phyloP scores from a whole-genome alignment of 2,888 invertebrate genomes.

The Xanthia togata region DNA sequence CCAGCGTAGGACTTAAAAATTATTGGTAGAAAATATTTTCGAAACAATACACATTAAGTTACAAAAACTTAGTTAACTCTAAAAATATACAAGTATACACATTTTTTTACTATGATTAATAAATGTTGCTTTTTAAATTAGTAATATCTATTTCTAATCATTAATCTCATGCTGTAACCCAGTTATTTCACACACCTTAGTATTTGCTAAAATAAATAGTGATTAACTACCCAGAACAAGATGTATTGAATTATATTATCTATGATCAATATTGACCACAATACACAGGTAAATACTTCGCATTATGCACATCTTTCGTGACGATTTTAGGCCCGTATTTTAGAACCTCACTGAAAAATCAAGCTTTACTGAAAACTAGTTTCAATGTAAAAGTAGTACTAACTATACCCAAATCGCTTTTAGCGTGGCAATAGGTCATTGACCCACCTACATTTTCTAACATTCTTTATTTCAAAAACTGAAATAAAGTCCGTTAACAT shows the following conservation, averaged over 20 bases:
- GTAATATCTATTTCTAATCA: slow-evolving; percentile 40
- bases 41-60: background rate
- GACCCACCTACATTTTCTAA: no score
- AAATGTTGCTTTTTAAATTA: slow-evolving; percentile 41
- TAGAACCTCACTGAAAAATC: no score
- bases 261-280: background rate
- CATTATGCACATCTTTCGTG: no score
- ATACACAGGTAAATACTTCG: background rate
- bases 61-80: background rate
- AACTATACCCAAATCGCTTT: no score
- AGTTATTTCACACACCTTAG: slow-evolving; percentile 54
- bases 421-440: no score
- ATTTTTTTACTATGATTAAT: background rate
- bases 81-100: slow-evolving; percentile 16
- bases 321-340: no score
- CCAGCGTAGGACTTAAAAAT: slow-evolving; percentile 37
- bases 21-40: slow-evolving; percentile 39
- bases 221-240: slow-evolving; percentile 10
- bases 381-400: no score
- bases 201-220: slow-evolving; percentile 23
- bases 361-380: no score
- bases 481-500: no score
- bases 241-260: slow-evolving; percentile 10
- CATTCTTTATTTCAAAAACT: no score
- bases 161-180: slow-evolving; percentile 52